phyloP scores from a whole-genome alignment of 1,140 invertebrate genomes.

The Calliopsis andreniformis region DNA sequence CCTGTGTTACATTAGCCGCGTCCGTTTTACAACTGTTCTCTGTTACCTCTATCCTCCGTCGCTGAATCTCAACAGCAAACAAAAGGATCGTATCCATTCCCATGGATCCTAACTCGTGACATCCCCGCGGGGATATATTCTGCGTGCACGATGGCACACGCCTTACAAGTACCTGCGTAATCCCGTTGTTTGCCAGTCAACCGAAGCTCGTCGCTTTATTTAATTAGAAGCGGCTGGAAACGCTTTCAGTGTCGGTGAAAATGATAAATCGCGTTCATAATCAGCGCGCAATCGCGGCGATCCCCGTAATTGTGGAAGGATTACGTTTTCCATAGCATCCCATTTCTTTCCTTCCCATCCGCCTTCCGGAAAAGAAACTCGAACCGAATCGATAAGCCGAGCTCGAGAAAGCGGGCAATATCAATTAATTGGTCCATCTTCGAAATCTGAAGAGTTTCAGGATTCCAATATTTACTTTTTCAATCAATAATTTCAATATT shows the following conservation, averaged over 20 bases:
- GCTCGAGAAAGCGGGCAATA: too few species aligned
- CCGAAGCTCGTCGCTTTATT: slow-evolving; percentile 43
- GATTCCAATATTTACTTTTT: too few species aligned
- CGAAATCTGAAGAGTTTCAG: too few species aligned
- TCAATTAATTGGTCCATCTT: too few species aligned
- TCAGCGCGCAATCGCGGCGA: neutral
- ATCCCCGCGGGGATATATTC: slow-evolving; percentile 27
- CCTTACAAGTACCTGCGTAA: slow-evolving; percentile 34
- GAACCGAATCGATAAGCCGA: too few species aligned
- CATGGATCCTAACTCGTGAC: slow-evolving; percentile 35
- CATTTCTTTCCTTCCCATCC: too few species aligned
- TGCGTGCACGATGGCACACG: slow-evolving; percentile 1
- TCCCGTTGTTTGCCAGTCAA: slow-evolving; percentile 41
- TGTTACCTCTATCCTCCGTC: slow-evolving; percentile 1
- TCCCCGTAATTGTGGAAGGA: neutral
- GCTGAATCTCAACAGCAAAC: slow-evolving; percentile 42
- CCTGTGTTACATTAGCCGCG: slow-evolving; percentile 25
- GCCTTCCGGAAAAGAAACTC: too few species aligned
- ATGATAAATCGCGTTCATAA: slow-evolving; percentile 15
- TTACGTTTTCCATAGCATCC: too few species aligned
- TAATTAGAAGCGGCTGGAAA: slow-evolving; percentile 18
- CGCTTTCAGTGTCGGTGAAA: neutral
- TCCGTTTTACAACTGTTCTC: slow-evolving; percentile 36
- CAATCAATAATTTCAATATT: too few species aligned
- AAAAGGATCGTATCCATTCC: slow-evolving; percentile 49